Percentiles rank a stretch among this genome's conserved stretches.
phyloP scores from a whole-genome alignment of 2,113 vertebrate species.

The Anas platyrhynchos region DNA sequence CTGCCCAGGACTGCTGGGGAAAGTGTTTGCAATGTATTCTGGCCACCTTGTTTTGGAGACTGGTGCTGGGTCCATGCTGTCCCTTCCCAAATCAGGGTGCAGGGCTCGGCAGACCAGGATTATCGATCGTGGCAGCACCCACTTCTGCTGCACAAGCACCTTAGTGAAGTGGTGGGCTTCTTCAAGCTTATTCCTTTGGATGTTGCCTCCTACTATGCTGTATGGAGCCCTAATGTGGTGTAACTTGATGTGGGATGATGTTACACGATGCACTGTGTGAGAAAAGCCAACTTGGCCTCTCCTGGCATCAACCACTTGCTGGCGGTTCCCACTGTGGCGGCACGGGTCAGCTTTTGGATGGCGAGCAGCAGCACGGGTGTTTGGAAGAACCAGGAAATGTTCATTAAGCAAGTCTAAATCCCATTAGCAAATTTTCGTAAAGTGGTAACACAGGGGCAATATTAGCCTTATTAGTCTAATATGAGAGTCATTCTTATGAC shows the following conservation, averaged over 20 bases:
- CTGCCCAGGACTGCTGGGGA: fast-evolving
- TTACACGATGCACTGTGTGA: background rate
- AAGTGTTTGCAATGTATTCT: fast-evolving
- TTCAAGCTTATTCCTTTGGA: background rate
- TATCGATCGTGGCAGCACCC: fast-evolving
- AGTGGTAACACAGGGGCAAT: constrained; percentile 33
- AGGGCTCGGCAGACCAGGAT: fast-evolving
- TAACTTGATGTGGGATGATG: background rate
- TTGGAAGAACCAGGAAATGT: constrained; percentile 33
- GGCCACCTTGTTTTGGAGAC: background rate
- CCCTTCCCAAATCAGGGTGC: fast-evolving
- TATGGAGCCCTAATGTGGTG: background rate
- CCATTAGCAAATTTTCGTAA: constrained; percentile 60
- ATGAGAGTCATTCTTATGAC: constrained; percentile 15
- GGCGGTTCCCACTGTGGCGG: background rate
- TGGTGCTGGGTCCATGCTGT: background rate
- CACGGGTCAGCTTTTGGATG: background rate
- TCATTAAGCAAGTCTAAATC: constrained; percentile 61
- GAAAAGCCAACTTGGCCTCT: constrained; percentile 20
- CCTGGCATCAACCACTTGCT: background rate
- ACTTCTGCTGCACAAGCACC: background rate
- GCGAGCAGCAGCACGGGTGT: constrained; percentile 31
- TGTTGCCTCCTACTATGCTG: constrained; percentile 14
- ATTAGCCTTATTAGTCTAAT: constrained; percentile 52
- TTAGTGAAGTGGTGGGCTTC: background rate